These are phyloP conservation scores for Lucinisca nassula DNA, from an alignment of 2,888 invertebrate species.

Conservation along the genomic window DNA sequence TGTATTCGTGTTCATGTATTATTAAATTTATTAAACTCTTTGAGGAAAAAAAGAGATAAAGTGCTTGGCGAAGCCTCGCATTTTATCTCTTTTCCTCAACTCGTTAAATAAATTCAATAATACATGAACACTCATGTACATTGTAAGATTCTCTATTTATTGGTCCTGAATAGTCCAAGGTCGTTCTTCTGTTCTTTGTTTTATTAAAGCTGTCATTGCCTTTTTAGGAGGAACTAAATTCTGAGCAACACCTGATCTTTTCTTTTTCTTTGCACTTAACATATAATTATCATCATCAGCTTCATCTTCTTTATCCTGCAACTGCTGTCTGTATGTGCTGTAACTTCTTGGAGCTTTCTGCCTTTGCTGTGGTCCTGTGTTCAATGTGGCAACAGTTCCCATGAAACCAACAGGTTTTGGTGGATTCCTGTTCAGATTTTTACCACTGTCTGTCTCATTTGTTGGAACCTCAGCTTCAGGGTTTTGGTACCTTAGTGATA, in stretches of 20 bases:
- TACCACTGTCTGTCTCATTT: not conserved
- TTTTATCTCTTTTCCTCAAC: too few relatives aligned
- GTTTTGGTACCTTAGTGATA: constrained; percentile 45
- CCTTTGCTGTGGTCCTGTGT: not conserved
- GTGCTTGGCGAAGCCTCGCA: too few relatives aligned
- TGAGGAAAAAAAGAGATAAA: too few relatives aligned
- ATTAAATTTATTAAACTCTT: too few relatives aligned
- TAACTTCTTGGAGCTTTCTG: not conserved
- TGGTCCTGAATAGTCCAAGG: constrained; percentile 85
- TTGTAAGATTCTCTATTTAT: too few relatives aligned
- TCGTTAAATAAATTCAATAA: too few relatives aligned
- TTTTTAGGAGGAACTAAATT: constrained; percentile 95
- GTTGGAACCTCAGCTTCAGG: constrained; percentile 6
- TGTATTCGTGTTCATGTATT: too few relatives aligned
- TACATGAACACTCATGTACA: too few relatives aligned
- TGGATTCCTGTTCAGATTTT: constrained; percentile 22
- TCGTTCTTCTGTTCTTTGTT: constrained; percentile 81
- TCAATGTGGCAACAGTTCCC: constrained; percentile 55
- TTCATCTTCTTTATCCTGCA: constrained; percentile 43
- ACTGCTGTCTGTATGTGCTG: not conserved
- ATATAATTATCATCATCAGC: constrained; percentile 86
- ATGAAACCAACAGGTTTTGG: constrained; percentile 55
- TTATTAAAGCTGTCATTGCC: constrained; percentile 91
- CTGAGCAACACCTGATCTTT: constrained; percentile 92
- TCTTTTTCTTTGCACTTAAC: constrained; percentile 90